Base-by-base conservation (phyloP, 2,888 invertebrate species). In the Bugula neritina region DNA sequence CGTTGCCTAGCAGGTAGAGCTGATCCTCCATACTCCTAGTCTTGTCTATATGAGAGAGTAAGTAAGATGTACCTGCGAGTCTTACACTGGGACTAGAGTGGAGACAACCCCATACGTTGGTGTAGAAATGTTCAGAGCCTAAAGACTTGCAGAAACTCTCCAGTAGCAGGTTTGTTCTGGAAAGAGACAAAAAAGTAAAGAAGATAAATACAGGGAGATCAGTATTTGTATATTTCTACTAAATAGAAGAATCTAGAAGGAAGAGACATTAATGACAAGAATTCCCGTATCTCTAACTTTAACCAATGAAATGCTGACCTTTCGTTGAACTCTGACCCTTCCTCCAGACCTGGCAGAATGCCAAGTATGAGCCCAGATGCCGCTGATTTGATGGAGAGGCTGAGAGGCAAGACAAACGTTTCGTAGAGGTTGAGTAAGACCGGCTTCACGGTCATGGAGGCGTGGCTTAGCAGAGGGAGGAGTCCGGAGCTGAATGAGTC, bases 401-500 rank as follows among this genome's bases (percentile, higher is more conserved):
- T 90, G 75, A 94, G 86, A 21, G 92, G 91, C 71, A 94, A 90
- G 85, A 94, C 92, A 85, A 92, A 93, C 35, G 80, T 90, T 85
- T 95, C 94, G 82, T 93, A 94, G 71, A 95, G 89, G 63, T 89
- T 89, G 75, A 94, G 85, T 73, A 95, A 85, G 0, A 90, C 88
- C 3, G 92, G 92, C 78, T 92, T 89, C 35, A 94, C 93, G 84
- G 91, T 92, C 90, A 93, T 93, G 25, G 93, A 92, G 70, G 93
- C 92, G 86, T 92, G 90, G 43, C 91, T 90, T 77, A 94, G 87
- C 54, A 94, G 84, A n/a, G 94, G 94, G 84, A 94, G 94, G 52
- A 94, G 86, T 17, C 94, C 94, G 84, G 85, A 82, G 69, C 85
- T 87, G 73, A n/a, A n/a, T n/a, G n/a, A n/a, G n/a, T n/a, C n/a